A percentile compares a stretch with the other conserved stretches of the same genome.
phyloP scores from a whole-genome alignment of 2,797 vertebrate genomes.

The Cyclopterus lumpus region DNA sequence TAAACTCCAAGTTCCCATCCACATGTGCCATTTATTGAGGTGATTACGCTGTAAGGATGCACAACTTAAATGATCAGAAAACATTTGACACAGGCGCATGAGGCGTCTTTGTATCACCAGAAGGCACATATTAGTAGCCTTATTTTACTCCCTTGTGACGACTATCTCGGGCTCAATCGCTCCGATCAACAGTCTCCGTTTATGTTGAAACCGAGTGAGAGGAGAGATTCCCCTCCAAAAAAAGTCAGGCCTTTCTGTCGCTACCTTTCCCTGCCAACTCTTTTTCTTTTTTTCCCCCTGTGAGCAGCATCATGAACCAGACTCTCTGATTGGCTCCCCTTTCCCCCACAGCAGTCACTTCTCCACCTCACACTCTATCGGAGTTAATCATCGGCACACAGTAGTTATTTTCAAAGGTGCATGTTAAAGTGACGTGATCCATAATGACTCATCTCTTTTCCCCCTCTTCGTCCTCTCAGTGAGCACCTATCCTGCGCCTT shows the following conservation, averaged over 20 bases:
- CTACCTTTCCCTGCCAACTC: constrained; percentile 19
- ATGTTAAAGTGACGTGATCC: constrained; percentile 37
- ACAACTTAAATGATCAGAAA: constrained; percentile 14
- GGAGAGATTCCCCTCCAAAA: constrained; percentile 17
- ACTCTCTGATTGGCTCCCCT: constrained; percentile 36
- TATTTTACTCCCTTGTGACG: constrained; percentile 11
- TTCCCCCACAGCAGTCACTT: constrained; percentile 13
- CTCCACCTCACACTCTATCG: constrained; percentile 16
- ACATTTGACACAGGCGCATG: constrained; percentile 15
- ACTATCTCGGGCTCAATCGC: constrained; percentile 30
- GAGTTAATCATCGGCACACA: constrained; percentile 47
- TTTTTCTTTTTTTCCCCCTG: constrained; percentile 3
- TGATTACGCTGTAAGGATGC: constrained; percentile 8
- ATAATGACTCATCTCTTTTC: constrained; percentile 34
- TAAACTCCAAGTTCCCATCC: neutral
- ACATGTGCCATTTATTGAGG: constrained; percentile 13
- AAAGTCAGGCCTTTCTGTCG: constrained; percentile 29
- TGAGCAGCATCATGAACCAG: constrained; percentile 41
- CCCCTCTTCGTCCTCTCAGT: constrained; percentile 73
- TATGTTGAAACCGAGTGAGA: constrained; percentile 33
- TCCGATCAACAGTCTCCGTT: constrained; percentile 23
- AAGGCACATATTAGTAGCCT: constrained; percentile 21
- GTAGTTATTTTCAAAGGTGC: constrained; percentile 40
- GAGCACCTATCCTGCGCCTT: constrained; percentile 99
- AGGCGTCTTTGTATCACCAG: constrained; percentile 16